A percentile compares a stretch with the other conserved stretches of the same genome.
These are phyloP conservation scores for Temnothorax ravouxi DNA, from an alignment of 2,888 invertebrate genomes.

Conservation along the genomic window DNA sequence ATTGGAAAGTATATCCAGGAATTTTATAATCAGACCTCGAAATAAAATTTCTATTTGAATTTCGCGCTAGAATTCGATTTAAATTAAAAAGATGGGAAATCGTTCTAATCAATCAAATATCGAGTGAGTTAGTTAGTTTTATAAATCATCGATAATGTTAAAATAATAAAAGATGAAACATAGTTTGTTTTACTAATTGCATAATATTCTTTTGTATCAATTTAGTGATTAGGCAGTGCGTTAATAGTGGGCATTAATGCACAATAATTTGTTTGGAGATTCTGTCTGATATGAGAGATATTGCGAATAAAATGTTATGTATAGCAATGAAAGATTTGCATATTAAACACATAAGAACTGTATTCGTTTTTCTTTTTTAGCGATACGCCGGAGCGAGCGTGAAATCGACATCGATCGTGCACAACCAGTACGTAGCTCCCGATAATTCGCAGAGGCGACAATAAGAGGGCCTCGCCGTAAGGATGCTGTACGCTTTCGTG, in stretches of 20 bases:
- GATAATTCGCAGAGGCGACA: conserved; percentile 17
- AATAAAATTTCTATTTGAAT: neutral
- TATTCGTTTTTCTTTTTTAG: conserved; percentile 19
- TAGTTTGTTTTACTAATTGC: neutral
- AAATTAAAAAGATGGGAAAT: neutral
- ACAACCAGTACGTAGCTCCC: neutral
- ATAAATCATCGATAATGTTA: neutral
- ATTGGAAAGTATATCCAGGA: conserved; percentile 31
- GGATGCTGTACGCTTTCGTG: conserved; percentile 82
- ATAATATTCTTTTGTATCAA: neutral
- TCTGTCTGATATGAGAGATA: neutral
- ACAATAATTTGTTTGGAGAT: neutral
- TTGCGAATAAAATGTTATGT: neutral
- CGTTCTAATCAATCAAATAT: neutral
- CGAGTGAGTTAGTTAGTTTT: neutral
- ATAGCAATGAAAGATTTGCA: neutral
- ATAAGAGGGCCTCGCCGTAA: conserved; percentile 73
- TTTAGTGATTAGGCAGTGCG: neutral
- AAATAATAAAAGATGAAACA: neutral
- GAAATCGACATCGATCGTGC: conserved; percentile 2
- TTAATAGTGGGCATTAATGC: neutral
- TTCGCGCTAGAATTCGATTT: neutral
- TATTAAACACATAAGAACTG: neutral
- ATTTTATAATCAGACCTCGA: conserved; percentile 11
- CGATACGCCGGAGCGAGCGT: neutral